Evolutionary conservation across 1,140 invertebrate genomes (phyloP).

Genomic region (Orchestia grillus): DNA sequence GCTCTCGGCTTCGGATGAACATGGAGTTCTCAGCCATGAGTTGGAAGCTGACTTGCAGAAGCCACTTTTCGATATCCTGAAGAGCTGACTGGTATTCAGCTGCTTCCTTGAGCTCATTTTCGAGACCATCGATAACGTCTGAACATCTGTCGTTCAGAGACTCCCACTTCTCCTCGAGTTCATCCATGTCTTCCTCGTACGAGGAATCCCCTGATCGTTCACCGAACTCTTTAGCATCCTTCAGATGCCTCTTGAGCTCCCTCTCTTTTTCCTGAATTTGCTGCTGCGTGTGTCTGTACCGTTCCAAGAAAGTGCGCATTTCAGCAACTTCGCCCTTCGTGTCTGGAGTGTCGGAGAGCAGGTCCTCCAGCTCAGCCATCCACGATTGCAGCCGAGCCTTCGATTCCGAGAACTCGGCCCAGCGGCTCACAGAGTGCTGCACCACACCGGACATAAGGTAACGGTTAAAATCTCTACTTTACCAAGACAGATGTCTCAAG

Average conservation of each 20-base stretch:
- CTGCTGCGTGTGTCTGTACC: slow-evolving; percentile 82
- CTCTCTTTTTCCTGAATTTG: slow-evolving; percentile 81
- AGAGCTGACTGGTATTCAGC: slow-evolving; percentile 88
- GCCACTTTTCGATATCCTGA: slow-evolving; percentile 96
- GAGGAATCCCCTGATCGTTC: slow-evolving; percentile 78
- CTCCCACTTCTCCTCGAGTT: slow-evolving; percentile 78
- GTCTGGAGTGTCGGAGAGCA: slow-evolving; percentile 77
- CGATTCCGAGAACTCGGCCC: slow-evolving; percentile 83
- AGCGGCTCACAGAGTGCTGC: slow-evolving; percentile 55
- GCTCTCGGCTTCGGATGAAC: slow-evolving; percentile 88
- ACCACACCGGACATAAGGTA: background rate
- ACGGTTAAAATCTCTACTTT: background rate
- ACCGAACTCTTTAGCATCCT: slow-evolving; percentile 81
- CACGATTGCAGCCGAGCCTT: slow-evolving; percentile 69
- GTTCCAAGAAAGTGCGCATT: slow-evolving; percentile 90
- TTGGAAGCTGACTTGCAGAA: slow-evolving; percentile 93
- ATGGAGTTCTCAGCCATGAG: slow-evolving; percentile 96
- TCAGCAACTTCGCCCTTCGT: slow-evolving; percentile 88
- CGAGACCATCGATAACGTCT: slow-evolving; percentile 75
- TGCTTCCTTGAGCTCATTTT: slow-evolving; percentile 79
- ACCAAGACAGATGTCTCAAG: background rate
- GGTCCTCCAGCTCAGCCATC: slow-evolving; percentile 70
- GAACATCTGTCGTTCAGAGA: slow-evolving; percentile 77
- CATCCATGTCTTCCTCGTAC: slow-evolving; percentile 77
- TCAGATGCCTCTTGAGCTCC: slow-evolving; percentile 80